Conservation (phyloP, 2,113 vertebrate species). For the Pelmatolapia mariae region DNA sequence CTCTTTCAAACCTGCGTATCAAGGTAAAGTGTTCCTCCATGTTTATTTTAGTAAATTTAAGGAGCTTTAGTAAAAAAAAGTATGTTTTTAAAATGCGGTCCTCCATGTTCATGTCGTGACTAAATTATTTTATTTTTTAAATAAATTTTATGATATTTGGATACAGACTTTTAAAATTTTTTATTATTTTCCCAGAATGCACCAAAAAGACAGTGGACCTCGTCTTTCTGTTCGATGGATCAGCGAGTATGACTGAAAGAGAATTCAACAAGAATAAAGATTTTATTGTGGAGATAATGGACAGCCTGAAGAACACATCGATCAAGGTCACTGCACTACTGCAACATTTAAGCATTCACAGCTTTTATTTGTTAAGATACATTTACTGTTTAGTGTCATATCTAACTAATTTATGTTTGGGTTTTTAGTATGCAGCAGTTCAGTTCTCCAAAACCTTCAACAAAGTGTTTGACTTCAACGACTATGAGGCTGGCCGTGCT, state of each 20-base stretch:
- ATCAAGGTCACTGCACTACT: conserved; percentile 65
- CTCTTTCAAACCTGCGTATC: neutral
- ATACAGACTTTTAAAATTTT: too few species aligned
- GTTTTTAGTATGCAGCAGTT: conserved; percentile 77
- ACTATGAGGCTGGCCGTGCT: conserved; percentile 22
- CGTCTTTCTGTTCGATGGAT: conserved; percentile 83
- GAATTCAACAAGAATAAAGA: conserved; percentile 71
- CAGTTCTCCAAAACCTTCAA: conserved; percentile 58
- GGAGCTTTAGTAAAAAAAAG: too few species aligned
- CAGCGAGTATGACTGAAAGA: conserved; percentile 15
- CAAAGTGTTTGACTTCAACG: conserved; percentile 74
- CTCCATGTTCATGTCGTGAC: neutral
- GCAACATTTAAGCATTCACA: neutral
- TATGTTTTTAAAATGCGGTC: neutral
- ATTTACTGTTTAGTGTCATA: neutral
- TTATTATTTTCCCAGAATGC: conserved; percentile 63
- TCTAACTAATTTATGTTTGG: neutral
- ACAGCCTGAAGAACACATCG: conserved; percentile 60
- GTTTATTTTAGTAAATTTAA: too few species aligned
- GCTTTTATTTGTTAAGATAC: neutral
- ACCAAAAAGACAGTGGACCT: conserved; percentile 74
- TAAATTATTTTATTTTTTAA: neutral
- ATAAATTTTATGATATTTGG: neutral
- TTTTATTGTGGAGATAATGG: conserved; percentile 76
- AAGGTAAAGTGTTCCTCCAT: neutral